Evolutionary conservation across 2,113 vertebrate genomes (phyloP).

Genomic region (Chrysochloris asiatica): DNA sequence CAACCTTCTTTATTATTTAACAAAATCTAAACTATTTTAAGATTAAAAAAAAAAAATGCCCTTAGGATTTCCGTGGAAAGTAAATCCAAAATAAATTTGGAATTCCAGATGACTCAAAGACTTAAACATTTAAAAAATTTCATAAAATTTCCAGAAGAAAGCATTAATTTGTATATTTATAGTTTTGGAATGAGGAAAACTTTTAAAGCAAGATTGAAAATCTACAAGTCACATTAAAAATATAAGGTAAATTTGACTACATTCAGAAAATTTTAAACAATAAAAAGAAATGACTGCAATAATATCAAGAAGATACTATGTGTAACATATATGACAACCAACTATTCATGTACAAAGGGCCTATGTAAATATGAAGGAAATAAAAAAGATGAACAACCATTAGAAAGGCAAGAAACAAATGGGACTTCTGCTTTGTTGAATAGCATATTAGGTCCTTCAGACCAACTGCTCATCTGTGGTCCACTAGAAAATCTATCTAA

Average conservation of each 20-base stretch:
- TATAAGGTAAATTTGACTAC: neutral
- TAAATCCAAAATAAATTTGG: conserved; percentile 39
- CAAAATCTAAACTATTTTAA: conserved; percentile 53
- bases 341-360: neutral
- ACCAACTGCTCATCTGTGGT: neutral
- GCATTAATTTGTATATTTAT: neutral
- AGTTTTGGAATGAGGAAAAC: neutral
- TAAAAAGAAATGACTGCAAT: no score
- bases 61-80: conserved; percentile 55
- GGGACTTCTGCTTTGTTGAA: neutral
- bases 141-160: conserved; percentile 37
- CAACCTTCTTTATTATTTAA: conserved; percentile 30
- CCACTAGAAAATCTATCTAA: neutral
- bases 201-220: conserved; percentile 15
- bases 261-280: neutral
- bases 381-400: no score
- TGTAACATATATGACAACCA: neutral
- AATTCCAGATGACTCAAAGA: conserved; percentile 48
- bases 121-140: conserved; percentile 45
- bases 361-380: neutral
- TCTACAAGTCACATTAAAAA: neutral
- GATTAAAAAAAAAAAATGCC: conserved; percentile 28
- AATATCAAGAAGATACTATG: neutral
- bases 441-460: neutral
- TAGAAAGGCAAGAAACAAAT: neutral